phyloP scores from a whole-genome alignment of 1,140 invertebrate genomes.

The Drosophila repletoides region DNA sequence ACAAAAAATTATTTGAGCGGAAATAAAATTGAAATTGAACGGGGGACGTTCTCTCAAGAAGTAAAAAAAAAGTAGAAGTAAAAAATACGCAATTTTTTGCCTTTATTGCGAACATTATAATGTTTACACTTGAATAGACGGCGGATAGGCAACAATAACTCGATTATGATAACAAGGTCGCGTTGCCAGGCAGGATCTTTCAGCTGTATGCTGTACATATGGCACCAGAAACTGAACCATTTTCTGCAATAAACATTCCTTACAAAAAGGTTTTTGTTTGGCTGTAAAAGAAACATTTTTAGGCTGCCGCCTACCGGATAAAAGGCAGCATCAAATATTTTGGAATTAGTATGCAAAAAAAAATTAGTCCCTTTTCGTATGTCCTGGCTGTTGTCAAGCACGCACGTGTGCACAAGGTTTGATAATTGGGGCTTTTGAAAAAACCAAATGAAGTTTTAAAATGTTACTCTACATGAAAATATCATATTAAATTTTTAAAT shows the following conservation, averaged over 20 bases:
- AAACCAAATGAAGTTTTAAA: not conserved
- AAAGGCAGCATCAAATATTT: not conserved
- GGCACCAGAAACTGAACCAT: not conserved
- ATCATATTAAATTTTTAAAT: not conserved
- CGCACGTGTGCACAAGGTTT: not conserved
- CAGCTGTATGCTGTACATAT: not conserved
- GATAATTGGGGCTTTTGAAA: not conserved
- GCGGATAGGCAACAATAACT: conserved; percentile 57
- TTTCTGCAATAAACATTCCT: no score
- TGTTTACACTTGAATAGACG: conserved; percentile 65
- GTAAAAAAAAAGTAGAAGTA: conserved; percentile 22
- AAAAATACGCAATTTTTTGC: conserved; percentile 43
- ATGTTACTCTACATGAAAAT: not conserved
- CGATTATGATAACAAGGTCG: conserved; percentile 62
- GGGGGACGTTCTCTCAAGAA: no score
- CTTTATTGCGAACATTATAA: conserved; percentile 75
- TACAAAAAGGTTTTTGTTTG: not conserved
- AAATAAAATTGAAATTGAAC: conserved; percentile 58
- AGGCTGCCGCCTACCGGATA: not conserved
- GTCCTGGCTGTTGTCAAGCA: not conserved
- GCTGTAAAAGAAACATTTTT: conserved; percentile 2
- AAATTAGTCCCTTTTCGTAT: not conserved
- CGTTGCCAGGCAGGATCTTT: conserved; percentile 24
- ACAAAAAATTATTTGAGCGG: conserved; percentile 64
- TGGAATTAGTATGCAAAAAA: conserved; percentile 20